Conservation (phyloP, 92 coral and sea anemone genomes). For the Micromussa lordhowensis region DNA sequence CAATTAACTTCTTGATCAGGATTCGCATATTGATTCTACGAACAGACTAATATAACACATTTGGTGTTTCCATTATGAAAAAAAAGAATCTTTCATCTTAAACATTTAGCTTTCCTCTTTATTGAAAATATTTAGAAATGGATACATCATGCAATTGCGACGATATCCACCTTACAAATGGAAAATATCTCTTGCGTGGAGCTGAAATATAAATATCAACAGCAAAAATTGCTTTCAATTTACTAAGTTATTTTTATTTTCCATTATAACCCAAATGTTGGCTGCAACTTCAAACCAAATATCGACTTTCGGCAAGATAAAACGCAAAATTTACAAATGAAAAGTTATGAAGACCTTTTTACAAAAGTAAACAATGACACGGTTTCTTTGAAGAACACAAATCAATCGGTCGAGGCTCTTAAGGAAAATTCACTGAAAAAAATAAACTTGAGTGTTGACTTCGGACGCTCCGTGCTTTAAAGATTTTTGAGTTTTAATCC, state of each 20-base stretch:
- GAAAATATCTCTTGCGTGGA: background rate
- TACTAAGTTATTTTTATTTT: too few relatives aligned
- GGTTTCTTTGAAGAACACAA: background rate
- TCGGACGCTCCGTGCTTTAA: background rate
- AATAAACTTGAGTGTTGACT: background rate
- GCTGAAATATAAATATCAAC: background rate
- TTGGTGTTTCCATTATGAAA: conserved; percentile 1
- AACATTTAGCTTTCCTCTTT: background rate
- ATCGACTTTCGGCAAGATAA: background rate
- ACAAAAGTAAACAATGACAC: background rate
- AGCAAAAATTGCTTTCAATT: background rate
- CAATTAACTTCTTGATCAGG: conserved; percentile 6
- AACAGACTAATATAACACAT: background rate
- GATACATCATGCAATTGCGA: background rate
- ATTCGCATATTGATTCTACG: background rate
- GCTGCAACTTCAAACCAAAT: background rate
- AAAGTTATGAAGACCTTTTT: background rate
- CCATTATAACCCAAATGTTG: background rate
- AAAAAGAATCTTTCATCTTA: background rate
- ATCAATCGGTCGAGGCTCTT: background rate
- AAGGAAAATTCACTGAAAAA: background rate
- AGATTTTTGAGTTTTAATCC: background rate
- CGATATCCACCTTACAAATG: background rate
- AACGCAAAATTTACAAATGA: background rate
- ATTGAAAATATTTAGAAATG: background rate